A percentile compares a stretch with the other conserved stretches of the same genome.
Evolutionary conservation across 2,113 vertebrate species (phyloP).

Genomic region (Martes martes): DNA sequence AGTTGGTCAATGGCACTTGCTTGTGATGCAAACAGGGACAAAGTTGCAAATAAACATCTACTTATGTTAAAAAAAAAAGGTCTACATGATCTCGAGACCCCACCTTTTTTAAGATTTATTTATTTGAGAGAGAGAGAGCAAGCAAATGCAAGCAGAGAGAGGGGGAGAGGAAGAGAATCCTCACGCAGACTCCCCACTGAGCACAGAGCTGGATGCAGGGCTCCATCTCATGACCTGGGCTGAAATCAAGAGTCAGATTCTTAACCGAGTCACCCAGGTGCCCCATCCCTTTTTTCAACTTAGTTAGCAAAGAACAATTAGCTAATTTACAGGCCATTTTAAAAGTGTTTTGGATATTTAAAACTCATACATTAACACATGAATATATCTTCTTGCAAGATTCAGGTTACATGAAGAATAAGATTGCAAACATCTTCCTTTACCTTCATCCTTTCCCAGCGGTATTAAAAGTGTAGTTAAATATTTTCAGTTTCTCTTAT

Average conservation of each 20-base stretch:
- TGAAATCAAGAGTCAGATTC: not conserved
- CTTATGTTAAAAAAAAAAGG: not conserved
- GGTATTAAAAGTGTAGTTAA: not conserved
- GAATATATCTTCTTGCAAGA: not conserved
- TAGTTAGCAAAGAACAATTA: not conserved
- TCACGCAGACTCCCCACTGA: not conserved
- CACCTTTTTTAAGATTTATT: not conserved
- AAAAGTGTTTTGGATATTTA: not conserved
- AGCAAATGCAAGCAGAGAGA: not conserved
- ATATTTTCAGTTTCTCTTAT: not conserved
- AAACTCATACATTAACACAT: not conserved
- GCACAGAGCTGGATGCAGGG: not conserved
- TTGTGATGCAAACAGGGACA: not conserved
- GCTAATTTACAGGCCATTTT: not conserved
- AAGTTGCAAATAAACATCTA: not conserved
- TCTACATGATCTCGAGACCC: not conserved
- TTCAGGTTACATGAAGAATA: not conserved
- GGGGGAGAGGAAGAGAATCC: not conserved
- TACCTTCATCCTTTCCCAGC: not conserved
- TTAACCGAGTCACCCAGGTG: not conserved
- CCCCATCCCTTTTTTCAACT: not conserved
- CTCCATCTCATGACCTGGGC: not conserved
- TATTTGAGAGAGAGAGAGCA: not conserved
- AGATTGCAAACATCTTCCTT: not conserved
- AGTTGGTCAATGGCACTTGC: not conserved